These are phyloP conservation scores for Hydra vulgaris DNA, from an alignment of 30 jellyfish, hydroid and myxozoan genomes.

Conservation along the genomic window DNA sequence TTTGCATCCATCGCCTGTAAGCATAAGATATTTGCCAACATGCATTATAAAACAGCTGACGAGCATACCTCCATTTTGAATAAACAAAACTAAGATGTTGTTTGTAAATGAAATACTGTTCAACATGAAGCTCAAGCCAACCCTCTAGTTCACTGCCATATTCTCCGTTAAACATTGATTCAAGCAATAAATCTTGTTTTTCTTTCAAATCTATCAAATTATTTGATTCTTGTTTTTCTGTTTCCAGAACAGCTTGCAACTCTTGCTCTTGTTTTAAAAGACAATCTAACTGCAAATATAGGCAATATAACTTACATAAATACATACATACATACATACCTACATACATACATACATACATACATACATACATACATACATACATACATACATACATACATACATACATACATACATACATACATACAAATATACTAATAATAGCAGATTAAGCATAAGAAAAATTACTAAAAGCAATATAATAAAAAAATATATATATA, in stretches of 20 bases:
- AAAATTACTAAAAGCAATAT: too few relatives aligned
- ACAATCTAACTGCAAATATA: slow-evolving; percentile 36
- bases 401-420: too few relatives aligned
- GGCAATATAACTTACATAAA: too few relatives aligned
- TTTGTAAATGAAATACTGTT: slow-evolving; percentile 44
- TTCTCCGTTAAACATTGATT: slow-evolving; percentile 58
- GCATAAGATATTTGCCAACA: slow-evolving; percentile 72
- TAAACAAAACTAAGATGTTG: slow-evolving; percentile 59
- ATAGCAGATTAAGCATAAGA: too few relatives aligned
- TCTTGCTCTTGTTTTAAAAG: slow-evolving; percentile 33
- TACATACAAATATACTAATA: too few relatives aligned
- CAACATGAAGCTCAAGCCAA: slow-evolving; percentile 67
- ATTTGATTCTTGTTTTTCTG: background rate
- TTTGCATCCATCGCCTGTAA: slow-evolving; percentile 66
- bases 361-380: too few relatives aligned
- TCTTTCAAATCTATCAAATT: slow-evolving; percentile 37
- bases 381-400: too few relatives aligned
- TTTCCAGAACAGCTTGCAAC: slow-evolving; percentile 24
- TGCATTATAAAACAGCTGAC: slow-evolving; percentile 47
- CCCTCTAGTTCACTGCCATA: slow-evolving; percentile 81
- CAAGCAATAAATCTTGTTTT: slow-evolving; percentile 69
- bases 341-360: too few relatives aligned
- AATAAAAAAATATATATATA: too few relatives aligned
- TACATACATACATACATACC: too few relatives aligned
- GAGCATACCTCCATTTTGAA: slow-evolving; percentile 68